Base-by-base conservation (phyloP, 2,113 vertebrate genomes). In the Orientallactaga bullata region DNA sequence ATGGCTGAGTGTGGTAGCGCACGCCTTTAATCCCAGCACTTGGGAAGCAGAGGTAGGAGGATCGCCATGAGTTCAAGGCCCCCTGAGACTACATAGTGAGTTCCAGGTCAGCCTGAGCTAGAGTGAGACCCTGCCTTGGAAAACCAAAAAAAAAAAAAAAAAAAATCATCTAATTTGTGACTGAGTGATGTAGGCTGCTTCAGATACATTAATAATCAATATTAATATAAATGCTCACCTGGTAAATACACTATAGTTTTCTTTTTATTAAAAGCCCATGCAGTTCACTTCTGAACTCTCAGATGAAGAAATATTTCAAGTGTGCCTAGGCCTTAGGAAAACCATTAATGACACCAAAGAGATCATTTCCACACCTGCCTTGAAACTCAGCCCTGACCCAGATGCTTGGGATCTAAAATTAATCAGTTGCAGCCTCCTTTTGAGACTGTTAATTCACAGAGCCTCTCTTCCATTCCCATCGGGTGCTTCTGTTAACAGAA, bases 341-440 rank as follows among this genome's bases (percentile, higher is more conserved):
- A 94, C 85, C 92, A 73, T 95, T 93, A 96, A 92, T 74, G 93
- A 90, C 90, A 89, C 90, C 74, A 90, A 94, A 93, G 74, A 90
- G 83, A 94, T 86, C 61, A 72, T 97, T 94, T 95, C 90, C 92
- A 95, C 76, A 95, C 90, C 85, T 95, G 85, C 93, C 74, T 60
- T 85, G 81, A 95, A 95, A 85, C 63, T 85, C 88, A 65, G 94
- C 77, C 28, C 81, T 97, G 96, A 96, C 96, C 96, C 92, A 97
- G 94, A 97, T 96, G 95, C 85, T 68, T 32, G 35, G 90, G 35
- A 95, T 82, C 82, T 96, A 93, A 96, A 95, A 94, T 92, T 94
- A 95, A 95, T 88, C 94, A 72, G 76, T 51, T 65, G 47, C 72
- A 93, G 74, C 78, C 39, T 39, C 79, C 85, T 73, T 69, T 83